Evolutionary conservation across 2,888 invertebrate species (phyloP), one percentile per base, ranked within the genome.

Genomic region (Drosophila pseudotakahashii): DNA sequence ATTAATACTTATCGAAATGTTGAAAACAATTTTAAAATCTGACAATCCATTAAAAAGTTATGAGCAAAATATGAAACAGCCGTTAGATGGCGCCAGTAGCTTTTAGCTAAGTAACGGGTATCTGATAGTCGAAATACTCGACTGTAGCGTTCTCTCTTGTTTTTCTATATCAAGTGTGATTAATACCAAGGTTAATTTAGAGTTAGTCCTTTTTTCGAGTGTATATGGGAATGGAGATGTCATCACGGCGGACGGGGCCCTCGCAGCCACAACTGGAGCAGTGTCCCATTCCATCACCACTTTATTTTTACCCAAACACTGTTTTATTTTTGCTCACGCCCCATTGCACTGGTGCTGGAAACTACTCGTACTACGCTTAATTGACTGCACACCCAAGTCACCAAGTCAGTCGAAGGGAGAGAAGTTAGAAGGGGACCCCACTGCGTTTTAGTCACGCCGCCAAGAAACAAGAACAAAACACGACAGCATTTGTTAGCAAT

Each of bases 401-500:
- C 59, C 41, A 11, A 26, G 64, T 9, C 48, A 26, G 3, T 39
- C 13, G 32, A 11, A 30, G 16, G 13, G 19, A 19, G 19, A 19
- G 36, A 36, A 5, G 14, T 11, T 11, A 16, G 34, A 34, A 10
- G 42, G 58, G 58, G 58, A n/a, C n/a, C 11, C 6, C 42, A 34
- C 36, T 36, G 23, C 26, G 54, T 47, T 41, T 44, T 14, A 66
- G 52, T 81, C 80, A 83, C 78, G 83, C 63, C 64, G 76, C 55
- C 48, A 48, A 37, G 39, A 60, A 62, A 6, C 26, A 58, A 58
- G 19, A 50, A 55, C 66, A 36, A 61, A 16, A 66, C 45, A 64
- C 45, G 63, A 51, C 70, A 70, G 71, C 68, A 86, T 86, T 82
- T 88, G 88, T 82, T 76, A 72, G 83, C 80, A 79, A 88, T 82